Conservation (phyloP, 2,113 vertebrate genomes). For the Monopterus albus region DNA sequence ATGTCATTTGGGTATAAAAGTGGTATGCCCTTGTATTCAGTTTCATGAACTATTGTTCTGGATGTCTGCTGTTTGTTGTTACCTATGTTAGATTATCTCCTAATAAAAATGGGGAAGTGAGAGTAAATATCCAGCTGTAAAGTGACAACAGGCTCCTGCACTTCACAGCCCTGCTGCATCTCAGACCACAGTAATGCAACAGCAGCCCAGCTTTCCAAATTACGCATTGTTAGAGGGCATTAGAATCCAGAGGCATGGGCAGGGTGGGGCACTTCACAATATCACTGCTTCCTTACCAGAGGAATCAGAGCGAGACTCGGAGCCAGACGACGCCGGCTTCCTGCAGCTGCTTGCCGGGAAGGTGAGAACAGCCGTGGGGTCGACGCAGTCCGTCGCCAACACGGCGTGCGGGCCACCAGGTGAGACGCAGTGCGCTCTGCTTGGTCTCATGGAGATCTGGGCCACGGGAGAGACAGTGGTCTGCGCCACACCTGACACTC, state of each 20-base stretch:
- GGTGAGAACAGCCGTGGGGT: slow-evolving; percentile 88
- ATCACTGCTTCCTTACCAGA: slow-evolving; percentile 87
- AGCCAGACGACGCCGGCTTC: slow-evolving; percentile 90
- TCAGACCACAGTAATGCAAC: slow-evolving; percentile 60
- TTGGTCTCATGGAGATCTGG: slow-evolving; percentile 63
- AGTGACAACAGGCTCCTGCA: slow-evolving; percentile 23
- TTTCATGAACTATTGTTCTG: no score
- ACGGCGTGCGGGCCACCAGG: slow-evolving; percentile 68
- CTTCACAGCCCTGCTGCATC: slow-evolving; percentile 47
- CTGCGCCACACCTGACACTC: slow-evolving; percentile 63
- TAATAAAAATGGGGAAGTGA: no score
- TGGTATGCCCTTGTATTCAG: no score
- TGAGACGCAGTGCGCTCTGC: slow-evolving; percentile 73
- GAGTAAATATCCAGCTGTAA: slow-evolving; percentile 6
- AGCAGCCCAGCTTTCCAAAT: slow-evolving; percentile 50
- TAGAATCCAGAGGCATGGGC: slow-evolving; percentile 40
- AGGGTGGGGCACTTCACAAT: slow-evolving; percentile 51
- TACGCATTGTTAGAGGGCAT: slow-evolving; percentile 69
- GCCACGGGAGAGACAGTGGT: slow-evolving; percentile 31
- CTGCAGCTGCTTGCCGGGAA: slow-evolving; percentile 85
- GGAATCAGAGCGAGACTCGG: slow-evolving; percentile 92
- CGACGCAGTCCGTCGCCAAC: slow-evolving; percentile 85
- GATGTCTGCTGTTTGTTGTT: no score
- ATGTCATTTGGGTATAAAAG: no score
- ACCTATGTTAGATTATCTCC: no score